Evolutionary conservation across 2,888 invertebrate genomes (phyloP), one percentile per base, ranked within the genome.

Genomic region (Orthosia cruda): DNA sequence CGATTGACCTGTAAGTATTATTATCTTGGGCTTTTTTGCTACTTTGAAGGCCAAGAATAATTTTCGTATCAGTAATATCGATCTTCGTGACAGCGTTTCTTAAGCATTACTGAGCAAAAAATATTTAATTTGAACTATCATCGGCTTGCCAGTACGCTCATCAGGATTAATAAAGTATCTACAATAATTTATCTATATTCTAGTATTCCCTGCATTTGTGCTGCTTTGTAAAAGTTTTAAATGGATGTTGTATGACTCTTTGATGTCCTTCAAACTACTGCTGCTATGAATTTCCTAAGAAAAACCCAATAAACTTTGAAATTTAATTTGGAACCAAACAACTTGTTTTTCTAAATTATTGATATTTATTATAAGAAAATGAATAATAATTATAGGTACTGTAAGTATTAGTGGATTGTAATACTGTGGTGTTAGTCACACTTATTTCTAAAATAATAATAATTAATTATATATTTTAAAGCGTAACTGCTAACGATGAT

Each of bases 1-100:
- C 62, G 63, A 84, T 72, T 85, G 83, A 87, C 81, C 80, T 76
- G 83, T 70, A 55, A 68, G 70, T 68, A 77, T 67, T 66, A 70
- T 67, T 57, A 68, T 73, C 16, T 40, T 58, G 3, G 32, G 15
- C 12, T 61, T 79, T 80, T 85, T 80, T 84, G 65, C 50, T 74
- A 23, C 57, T 45, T 40, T 73, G 52, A 77, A 69, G 69, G 61
- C 55, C 61, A 61, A 58, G 49, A 77, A 69, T n/a, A 69, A 26
- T 61, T 66, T 65, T 70, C 4, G 20, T 67, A 74, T 58, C 57
- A 57, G 61, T 71, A 26, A 40, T 61, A 77, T 61, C 26, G n/a
- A 82, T 72, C 64, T 65, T 72, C 50, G 54, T 65, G 15, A 54
- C 54, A 66, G 61, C 40, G 16, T 67, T 40, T 49, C 26, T 52